A percentile compares a stretch with the other conserved stretches of the same genome.
These are phyloP conservation scores for Ophonus ardosiacus DNA, from an alignment of 2,888 invertebrate genomes.

Conservation along the genomic window DNA sequence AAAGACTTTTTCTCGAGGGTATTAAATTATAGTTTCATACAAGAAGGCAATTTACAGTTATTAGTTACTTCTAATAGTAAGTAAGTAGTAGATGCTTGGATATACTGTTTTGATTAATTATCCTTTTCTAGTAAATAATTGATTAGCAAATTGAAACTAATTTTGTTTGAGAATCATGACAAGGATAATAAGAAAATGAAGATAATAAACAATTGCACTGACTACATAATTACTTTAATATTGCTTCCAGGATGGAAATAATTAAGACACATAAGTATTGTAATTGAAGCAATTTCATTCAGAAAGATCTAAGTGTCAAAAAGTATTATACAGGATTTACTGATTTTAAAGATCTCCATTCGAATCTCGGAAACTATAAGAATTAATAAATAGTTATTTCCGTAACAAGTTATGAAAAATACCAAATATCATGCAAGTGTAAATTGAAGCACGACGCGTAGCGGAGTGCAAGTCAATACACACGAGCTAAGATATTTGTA, in stretches of 20 bases:
- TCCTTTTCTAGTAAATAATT: background rate
- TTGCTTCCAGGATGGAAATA: background rate
- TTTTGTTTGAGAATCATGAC: background rate
- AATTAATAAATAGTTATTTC: too few relatives aligned
- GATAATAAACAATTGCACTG: background rate
- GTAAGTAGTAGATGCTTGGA: background rate
- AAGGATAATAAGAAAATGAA: background rate
- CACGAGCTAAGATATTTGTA: too few relatives aligned
- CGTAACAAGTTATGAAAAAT: too few relatives aligned
- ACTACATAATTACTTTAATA: background rate
- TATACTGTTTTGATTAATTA: background rate
- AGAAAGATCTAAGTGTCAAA: too few relatives aligned
- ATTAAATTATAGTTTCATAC: conserved; percentile 48
- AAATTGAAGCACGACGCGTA: too few relatives aligned
- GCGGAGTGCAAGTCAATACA: too few relatives aligned
- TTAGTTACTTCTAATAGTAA: conserved; percentile 41
- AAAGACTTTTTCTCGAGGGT: background rate
- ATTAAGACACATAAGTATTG: background rate
- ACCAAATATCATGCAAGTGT: too few relatives aligned
- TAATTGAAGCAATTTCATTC: too few relatives aligned
- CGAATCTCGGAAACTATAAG: too few relatives aligned
- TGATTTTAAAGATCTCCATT: too few relatives aligned
- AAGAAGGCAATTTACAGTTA: conserved; percentile 42
- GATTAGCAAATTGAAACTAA: background rate
- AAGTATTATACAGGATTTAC: too few relatives aligned